A percentile compares a stretch with the other conserved stretches of the same genome.
These are phyloP conservation scores for Eulemur coronatus DNA, from an alignment of 2,797 vertebrate species.

Conservation along the genomic window DNA sequence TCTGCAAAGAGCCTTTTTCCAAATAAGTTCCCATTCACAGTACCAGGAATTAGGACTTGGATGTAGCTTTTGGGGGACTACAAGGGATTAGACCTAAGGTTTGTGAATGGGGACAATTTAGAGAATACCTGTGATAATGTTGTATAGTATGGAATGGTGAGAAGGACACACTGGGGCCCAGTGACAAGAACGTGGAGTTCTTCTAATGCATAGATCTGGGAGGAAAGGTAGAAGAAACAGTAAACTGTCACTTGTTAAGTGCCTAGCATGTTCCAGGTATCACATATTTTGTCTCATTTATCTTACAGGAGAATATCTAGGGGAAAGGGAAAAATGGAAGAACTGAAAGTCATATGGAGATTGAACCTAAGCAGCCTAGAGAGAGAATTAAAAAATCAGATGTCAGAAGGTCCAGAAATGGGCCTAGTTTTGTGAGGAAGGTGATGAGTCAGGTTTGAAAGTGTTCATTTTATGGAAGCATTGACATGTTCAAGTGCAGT, in stretches of 20 bases:
- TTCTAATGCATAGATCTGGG: not conserved
- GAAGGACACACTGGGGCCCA: not conserved
- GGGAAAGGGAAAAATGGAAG: not conserved
- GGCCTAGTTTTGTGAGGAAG: not conserved
- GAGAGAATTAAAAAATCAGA: not conserved
- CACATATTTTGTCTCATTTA: not conserved
- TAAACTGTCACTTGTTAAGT: not conserved
- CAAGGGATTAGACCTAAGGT: not conserved
- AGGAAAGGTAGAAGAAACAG: not conserved
- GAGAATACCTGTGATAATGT: not conserved
- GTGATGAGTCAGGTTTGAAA: not conserved
- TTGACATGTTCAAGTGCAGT: not conserved
- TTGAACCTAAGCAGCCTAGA: not conserved
- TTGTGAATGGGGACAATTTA: not conserved
- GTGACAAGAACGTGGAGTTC: not conserved
- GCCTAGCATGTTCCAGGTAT: not conserved
- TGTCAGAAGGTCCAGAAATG: not conserved
- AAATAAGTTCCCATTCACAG: not conserved
- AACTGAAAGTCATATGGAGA: not conserved
- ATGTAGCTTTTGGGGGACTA: not conserved
- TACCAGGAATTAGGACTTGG: not conserved
- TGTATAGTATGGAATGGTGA: not conserved
- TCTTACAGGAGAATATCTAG: not conserved
- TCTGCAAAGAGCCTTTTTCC: not conserved
- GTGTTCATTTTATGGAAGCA: not conserved